A percentile compares a stretch with the other conserved stretches of the same genome.
phyloP scores from a whole-genome alignment of 2,113 vertebrate species.

The Rhabdomys dilectus region DNA sequence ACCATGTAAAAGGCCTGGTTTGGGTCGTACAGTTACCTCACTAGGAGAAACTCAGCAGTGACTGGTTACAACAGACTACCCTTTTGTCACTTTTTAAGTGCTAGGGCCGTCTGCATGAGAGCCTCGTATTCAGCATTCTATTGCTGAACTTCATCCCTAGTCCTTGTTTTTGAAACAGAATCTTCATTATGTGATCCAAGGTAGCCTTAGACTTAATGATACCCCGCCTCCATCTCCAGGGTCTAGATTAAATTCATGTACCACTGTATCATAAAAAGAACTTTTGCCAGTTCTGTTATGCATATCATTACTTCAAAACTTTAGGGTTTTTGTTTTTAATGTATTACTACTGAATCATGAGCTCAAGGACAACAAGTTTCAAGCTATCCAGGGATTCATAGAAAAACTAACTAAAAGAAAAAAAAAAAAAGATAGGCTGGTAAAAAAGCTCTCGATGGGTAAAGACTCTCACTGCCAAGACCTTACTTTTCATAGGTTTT shows the following conservation, averaged over 20 bases:
- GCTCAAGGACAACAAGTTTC: not conserved
- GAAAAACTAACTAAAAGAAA: not conserved
- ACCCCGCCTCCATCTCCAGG: not conserved
- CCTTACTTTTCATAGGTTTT: not conserved
- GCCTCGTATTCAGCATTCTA: not conserved
- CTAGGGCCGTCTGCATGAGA: not conserved
- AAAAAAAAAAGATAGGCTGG: not conserved
- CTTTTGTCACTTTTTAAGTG: not conserved
- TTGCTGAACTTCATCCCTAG: not conserved
- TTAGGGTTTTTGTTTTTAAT: not conserved
- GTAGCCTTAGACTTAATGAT: not conserved
- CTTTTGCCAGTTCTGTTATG: not conserved
- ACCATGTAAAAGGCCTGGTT: not conserved
- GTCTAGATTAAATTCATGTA: not conserved
- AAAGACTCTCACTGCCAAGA: not conserved
- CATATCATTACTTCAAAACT: not conserved
- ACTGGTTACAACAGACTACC: not conserved
- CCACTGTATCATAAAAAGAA: not conserved
- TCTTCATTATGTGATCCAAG: not conserved
- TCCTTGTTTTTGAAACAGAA: not conserved
- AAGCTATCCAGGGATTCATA: not conserved
- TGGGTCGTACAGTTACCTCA: not conserved
- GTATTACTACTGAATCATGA: not conserved
- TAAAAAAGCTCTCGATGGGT: not conserved
- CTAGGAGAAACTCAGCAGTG: not conserved